These are phyloP conservation scores for Drosophila nebulosa DNA, from an alignment of 1,140 invertebrate genomes.

Conservation along the genomic window DNA sequence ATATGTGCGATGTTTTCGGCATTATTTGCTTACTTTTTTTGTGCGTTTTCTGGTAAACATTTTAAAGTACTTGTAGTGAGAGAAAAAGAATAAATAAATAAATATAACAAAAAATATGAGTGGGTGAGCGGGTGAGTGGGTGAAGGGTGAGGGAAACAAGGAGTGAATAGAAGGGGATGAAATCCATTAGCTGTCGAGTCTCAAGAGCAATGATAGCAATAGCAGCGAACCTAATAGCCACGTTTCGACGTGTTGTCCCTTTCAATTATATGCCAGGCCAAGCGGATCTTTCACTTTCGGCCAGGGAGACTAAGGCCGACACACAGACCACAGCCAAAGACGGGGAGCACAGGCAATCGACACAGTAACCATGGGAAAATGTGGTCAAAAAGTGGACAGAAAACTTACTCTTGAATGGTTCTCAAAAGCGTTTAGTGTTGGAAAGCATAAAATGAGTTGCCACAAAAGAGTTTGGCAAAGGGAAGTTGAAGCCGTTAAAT, in stretches of 20 bases:
- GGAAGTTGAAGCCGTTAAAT: too few species aligned
- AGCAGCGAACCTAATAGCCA: constrained; percentile 68
- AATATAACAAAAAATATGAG: constrained; percentile 35
- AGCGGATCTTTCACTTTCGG: constrained; percentile 11
- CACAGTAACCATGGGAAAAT: not conserved
- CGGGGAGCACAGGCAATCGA: not conserved
- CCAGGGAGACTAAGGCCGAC: not conserved
- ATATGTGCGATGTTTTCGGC: constrained; percentile 41
- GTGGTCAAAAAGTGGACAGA: not conserved
- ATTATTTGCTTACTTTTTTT: constrained; percentile 49
- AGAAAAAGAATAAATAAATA: constrained; percentile 72
- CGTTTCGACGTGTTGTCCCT: constrained; percentile 75
- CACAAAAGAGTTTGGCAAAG: too few species aligned
- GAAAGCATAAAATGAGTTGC: too few species aligned
- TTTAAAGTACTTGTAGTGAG: constrained; percentile 64
- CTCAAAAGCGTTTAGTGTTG: too few species aligned
- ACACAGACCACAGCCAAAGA: too few species aligned
- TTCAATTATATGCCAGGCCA: constrained; percentile 66
- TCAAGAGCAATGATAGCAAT: constrained; percentile 72
- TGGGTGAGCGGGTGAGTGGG: not conserved
- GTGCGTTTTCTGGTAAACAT: constrained; percentile 28
- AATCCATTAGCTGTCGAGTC: constrained; percentile 71
- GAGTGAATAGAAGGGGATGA: constrained; percentile 11
- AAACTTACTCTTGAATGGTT: not conserved
- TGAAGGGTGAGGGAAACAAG: not conserved